Conservation (phyloP, 2,797 vertebrate species). For the Thunnus albacares region DNA sequence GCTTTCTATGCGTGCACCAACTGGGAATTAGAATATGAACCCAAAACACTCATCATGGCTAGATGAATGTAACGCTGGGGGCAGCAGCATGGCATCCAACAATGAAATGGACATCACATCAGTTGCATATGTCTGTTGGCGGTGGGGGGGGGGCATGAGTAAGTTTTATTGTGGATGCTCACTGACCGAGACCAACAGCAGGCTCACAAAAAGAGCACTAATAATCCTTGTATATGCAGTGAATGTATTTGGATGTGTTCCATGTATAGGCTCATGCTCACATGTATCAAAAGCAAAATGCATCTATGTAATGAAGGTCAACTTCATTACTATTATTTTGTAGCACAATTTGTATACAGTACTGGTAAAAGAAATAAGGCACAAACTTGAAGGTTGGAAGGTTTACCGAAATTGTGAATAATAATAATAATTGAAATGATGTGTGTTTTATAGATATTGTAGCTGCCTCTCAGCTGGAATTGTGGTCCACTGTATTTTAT, state of each 20-base stretch:
- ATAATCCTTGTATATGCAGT: constrained; percentile 35
- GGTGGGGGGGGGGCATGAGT: constrained; percentile 4
- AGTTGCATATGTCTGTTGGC: constrained; percentile 13
- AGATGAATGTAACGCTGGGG: constrained; percentile 61
- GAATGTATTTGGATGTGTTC: constrained; percentile 16
- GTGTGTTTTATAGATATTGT: neutral
- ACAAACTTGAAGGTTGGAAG: too few relatives aligned
- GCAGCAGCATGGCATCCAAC: constrained; percentile 64
- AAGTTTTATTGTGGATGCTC: constrained; percentile 71
- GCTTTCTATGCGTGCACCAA: constrained; percentile 65
- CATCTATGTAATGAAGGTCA: neutral
- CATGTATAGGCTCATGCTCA: neutral
- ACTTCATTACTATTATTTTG: too few relatives aligned
- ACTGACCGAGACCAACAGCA: constrained; percentile 72
- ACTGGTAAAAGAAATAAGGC: too few relatives aligned
- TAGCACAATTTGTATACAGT: too few relatives aligned
- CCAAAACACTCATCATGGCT: constrained; percentile 68
- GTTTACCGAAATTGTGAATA: too few relatives aligned
- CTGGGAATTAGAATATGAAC: constrained; percentile 65
- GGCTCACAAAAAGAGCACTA: constrained; percentile 59
- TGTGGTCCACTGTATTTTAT: neutral
- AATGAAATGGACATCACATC: constrained; percentile 60
- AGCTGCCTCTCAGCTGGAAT: too few relatives aligned
- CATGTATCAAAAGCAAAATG: neutral
- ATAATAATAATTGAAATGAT: neutral